A percentile compares a stretch with the other conserved stretches of the same genome.
Conservation (phyloP, 2,113 vertebrate genomes). For the Caloenas nicobarica region DNA sequence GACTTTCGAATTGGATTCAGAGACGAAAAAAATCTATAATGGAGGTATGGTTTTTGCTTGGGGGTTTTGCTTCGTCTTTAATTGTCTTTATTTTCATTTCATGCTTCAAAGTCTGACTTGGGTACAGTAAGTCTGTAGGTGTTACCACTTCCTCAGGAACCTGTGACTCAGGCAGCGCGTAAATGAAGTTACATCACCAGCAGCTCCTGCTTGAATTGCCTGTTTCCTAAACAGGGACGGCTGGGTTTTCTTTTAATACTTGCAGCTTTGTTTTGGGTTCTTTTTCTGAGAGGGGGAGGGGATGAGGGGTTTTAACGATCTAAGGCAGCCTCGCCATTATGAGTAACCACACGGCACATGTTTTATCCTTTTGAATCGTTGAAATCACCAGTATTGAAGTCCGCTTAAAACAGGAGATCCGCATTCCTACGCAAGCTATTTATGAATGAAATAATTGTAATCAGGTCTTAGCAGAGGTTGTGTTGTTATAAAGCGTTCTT, state of each 20-base stretch:
- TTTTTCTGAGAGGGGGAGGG: neutral
- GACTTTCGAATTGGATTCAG: neutral
- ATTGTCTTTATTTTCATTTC: neutral
- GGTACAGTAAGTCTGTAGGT: slow-evolving; percentile 8
- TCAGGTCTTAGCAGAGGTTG: neutral
- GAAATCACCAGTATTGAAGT: neutral
- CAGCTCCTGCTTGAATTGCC: neutral
- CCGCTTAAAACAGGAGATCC: neutral
- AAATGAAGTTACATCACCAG: slow-evolving; percentile 15
- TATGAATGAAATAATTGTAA: neutral
- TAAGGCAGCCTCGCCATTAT: neutral
- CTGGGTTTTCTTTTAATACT: neutral
- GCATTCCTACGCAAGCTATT: fast-evolving
- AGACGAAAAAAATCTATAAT: neutral
- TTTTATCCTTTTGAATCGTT: neutral
- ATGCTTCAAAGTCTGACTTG: neutral
- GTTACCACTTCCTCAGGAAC: slow-evolving; percentile 66
- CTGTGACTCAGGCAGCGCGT: slow-evolving; percentile 29
- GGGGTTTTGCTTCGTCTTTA: neutral
- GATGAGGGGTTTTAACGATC: neutral
- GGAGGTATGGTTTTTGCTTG: neutral
- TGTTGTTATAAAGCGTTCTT: neutral
- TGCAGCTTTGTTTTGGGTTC: neutral
- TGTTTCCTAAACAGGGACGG: neutral
- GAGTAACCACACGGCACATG: neutral